phyloP scores from a whole-genome alignment of 2,888 invertebrate species.

The Cataglyphis altisquamis region DNA sequence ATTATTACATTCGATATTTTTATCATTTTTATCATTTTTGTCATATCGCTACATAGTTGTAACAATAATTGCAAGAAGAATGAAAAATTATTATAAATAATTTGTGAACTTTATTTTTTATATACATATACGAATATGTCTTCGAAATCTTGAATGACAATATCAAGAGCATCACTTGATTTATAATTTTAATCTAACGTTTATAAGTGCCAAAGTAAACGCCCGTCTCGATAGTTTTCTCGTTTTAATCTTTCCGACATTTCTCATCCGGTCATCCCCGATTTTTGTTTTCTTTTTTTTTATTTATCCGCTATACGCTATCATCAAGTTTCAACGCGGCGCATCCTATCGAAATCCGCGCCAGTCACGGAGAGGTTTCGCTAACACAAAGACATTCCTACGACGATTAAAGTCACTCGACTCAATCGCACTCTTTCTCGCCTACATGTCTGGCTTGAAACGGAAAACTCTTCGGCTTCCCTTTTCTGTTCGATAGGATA shows the following conservation, averaged over 20 bases:
- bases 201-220: constrained; percentile 48
- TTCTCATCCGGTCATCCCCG: neutral
- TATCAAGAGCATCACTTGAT: neutral
- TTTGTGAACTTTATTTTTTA: neutral
- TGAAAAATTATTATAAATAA: neutral
- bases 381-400: constrained; percentile 75
- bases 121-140: neutral
- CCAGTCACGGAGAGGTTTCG: constrained; percentile 62
- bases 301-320: constrained; percentile 12
- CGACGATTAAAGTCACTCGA: constrained; percentile 74
- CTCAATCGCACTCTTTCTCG: constrained; percentile 42
- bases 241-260: constrained; percentile 32
- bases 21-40: neutral
- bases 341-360: constrained; percentile 54
- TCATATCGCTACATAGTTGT: neutral
- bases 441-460: constrained; percentile 49
- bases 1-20: neutral
- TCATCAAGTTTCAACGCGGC: constrained; percentile 57
- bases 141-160: neutral
- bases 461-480: constrained; percentile 63
- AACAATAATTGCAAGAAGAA: neutral
- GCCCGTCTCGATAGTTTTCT: constrained; percentile 1
- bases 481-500: constrained; percentile 29
- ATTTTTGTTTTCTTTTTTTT: constrained; percentile 29
- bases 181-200: constrained; percentile 14